Conservation (phyloP, 2,113 vertebrate genomes). For the Eptesicus fuscus region DNA sequence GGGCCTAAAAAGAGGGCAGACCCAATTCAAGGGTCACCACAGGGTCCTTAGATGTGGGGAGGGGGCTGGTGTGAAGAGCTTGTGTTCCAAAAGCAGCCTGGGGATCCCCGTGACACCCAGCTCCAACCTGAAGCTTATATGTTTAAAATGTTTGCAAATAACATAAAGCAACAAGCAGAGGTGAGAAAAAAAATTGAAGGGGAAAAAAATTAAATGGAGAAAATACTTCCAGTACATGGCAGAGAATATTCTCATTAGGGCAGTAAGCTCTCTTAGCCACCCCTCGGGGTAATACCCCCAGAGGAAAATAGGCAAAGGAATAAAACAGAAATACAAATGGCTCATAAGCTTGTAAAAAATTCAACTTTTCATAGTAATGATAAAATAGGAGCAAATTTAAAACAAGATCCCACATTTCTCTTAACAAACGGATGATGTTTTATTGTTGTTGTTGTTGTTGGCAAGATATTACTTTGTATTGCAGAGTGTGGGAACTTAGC, state of each 20-base stretch:
- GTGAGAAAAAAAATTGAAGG: not conserved
- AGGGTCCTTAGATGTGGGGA: not conserved
- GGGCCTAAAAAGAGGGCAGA: not conserved
- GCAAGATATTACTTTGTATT: not conserved
- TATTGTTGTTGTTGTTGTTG: not conserved
- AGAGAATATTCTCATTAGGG: not conserved
- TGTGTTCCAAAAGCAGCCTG: not conserved
- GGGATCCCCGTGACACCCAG: not conserved
- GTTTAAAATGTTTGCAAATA: not conserved
- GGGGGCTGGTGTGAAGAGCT: not conserved
- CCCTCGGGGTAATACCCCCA: not conserved
- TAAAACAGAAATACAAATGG: not conserved
- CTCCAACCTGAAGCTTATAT: not conserved
- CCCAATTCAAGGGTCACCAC: not conserved
- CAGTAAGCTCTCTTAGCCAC: not conserved
- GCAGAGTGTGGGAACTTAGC: not conserved
- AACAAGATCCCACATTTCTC: not conserved
- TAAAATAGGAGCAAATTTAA: not conserved
- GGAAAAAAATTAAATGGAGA: not conserved
- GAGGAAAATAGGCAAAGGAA: not conserved
- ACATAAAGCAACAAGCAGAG: not conserved
- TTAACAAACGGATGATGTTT: not conserved
- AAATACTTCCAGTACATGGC: not conserved
- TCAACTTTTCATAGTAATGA: not conserved
- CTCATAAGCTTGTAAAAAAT: not conserved